A percentile compares a stretch with the other conserved stretches of the same genome.
Evolutionary conservation across 2,797 vertebrate genomes (phyloP).

Genomic region (Urophycis tenuis): DNA sequence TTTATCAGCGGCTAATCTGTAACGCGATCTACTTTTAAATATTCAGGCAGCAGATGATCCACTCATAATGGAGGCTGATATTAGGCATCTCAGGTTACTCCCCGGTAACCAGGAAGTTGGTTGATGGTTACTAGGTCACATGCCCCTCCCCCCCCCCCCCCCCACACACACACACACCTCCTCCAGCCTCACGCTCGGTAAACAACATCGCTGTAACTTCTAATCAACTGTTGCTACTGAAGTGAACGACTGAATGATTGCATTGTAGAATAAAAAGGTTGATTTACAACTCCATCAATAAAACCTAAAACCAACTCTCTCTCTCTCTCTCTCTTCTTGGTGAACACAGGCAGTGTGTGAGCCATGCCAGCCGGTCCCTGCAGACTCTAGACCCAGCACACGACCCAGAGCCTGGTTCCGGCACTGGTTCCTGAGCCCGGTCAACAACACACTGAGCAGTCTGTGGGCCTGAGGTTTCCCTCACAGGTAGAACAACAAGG

Average conservation of each 20-base stretch:
- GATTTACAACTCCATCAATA: too few species aligned
- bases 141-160: conserved; percentile 28
- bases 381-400: too few species aligned
- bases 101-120: conserved; percentile 63
- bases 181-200: not conserved
- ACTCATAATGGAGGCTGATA: conserved; percentile 70
- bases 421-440: too few species aligned
- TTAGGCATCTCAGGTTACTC: conserved; percentile 65
- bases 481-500: conserved; percentile 3
- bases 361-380: too few species aligned
- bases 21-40: conserved; percentile 68
- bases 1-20: conserved; percentile 63
- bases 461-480: not conserved
- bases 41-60: conserved; percentile 68
- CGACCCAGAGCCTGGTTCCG: not conserved
- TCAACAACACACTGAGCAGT: too few species aligned
- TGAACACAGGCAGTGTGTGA: too few species aligned
- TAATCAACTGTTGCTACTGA: not conserved
- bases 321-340: too few species aligned
- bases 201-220: not conserved
- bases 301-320: too few species aligned
- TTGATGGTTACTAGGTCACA: conserved; percentile 52
- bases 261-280: too few species aligned
- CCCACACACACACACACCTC: not conserved
- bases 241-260: too few species aligned